These are phyloP conservation scores for Grapholita molesta DNA, from an alignment of 1,140 invertebrate genomes.

Conservation along the genomic window DNA sequence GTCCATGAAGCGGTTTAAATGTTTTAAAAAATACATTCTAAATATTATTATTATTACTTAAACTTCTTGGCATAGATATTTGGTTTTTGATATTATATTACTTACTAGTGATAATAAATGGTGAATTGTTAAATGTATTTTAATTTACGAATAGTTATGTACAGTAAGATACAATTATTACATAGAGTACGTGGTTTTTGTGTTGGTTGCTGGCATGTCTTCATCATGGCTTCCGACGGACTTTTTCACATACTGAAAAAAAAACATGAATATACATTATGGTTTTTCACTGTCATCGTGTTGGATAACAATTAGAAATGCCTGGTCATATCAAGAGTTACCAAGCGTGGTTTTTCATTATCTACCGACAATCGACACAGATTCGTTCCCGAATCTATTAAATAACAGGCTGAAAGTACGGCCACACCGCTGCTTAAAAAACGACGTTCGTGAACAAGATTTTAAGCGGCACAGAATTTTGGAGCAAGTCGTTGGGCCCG, in stretches of 20 bases:
- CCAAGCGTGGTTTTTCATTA: too few relatives aligned
- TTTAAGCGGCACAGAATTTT: too few relatives aligned
- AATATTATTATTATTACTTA: too few relatives aligned
- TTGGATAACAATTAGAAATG: too few relatives aligned
- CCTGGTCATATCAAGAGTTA: too few relatives aligned
- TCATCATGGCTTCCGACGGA: constrained; percentile 83
- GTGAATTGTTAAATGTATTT: background rate
- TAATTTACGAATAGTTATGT: constrained; percentile 16
- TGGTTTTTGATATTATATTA: background rate
- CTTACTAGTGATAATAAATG: background rate
- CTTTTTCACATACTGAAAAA: constrained; percentile 86
- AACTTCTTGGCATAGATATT: too few relatives aligned
- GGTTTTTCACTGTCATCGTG: background rate
- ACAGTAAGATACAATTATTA: constrained; percentile 37
- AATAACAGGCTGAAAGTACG: too few relatives aligned
- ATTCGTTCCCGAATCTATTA: too few relatives aligned
- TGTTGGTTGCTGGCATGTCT: constrained; percentile 78
- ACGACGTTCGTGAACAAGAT: too few relatives aligned
- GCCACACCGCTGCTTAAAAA: too few relatives aligned
- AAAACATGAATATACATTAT: constrained; percentile 16
- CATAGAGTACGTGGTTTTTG: constrained; percentile 78
- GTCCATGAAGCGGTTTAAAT: constrained; percentile 84
- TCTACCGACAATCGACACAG: too few relatives aligned
- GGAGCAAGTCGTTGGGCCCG: too few relatives aligned
- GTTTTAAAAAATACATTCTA: background rate